These are phyloP conservation scores for human DNA, from an alignment of 2,113 vertebrate genomes.

Conservation along the genomic window GRCh38 chr17:48505501-48506000, in stretches of 20 bases:
- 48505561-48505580: background rate
- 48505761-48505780: background rate
- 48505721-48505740: background rate
- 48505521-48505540: background rate
- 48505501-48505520: background rate
- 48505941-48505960: background rate
- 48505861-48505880: background rate
- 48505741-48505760: background rate
- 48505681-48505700: background rate
- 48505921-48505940: background rate
- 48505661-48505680: background rate
- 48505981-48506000: background rate
- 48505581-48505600: background rate
- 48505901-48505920: background rate
- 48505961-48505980: background rate
- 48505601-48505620: conserved; percentile 10
- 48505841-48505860: background rate
- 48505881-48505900: background rate
- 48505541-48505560: background rate
- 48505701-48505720: background rate
- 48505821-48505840: background rate
- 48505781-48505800: background rate
- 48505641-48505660: background rate
- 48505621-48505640: background rate
- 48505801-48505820: background rate